These are phyloP conservation scores for Tachycineta bicolor DNA, from an alignment of 2,113 vertebrate species.

Conservation along the genomic window DNA sequence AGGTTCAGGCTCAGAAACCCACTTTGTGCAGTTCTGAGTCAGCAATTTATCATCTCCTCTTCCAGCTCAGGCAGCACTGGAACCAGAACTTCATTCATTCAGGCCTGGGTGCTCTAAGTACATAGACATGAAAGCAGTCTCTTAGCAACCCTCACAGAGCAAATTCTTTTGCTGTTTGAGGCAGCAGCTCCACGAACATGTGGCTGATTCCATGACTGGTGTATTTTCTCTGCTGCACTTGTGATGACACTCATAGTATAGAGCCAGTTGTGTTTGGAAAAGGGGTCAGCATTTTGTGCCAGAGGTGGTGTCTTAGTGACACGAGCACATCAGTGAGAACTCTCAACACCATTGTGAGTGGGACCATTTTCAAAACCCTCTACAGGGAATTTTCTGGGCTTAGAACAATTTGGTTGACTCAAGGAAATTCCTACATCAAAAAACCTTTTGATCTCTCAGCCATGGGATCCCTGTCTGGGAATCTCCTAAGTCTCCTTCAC, in stretches of 20 bases:
- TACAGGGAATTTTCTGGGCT: background rate
- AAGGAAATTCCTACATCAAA: background rate
- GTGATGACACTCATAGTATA: accelerated
- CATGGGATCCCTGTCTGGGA: background rate
- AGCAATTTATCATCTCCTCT: background rate
- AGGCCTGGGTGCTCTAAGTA: background rate
- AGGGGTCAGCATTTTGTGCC: background rate
- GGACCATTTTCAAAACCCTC: accelerated
- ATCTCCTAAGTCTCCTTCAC: background rate
- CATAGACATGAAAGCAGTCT: background rate
- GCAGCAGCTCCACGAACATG: background rate
- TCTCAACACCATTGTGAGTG: background rate
- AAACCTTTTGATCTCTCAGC: background rate
- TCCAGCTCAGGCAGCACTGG: background rate
- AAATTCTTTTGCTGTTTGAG: background rate
- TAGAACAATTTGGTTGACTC: background rate
- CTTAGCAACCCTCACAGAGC: background rate
- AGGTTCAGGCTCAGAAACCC: background rate
- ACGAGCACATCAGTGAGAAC: background rate
- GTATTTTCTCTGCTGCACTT: background rate
- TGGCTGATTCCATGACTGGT: background rate
- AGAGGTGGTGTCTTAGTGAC: background rate
- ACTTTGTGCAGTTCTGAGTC: background rate
- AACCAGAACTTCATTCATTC: background rate
- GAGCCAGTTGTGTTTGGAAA: background rate